These are phyloP conservation scores for Clupea harengus DNA, from an alignment of 2,113 vertebrate genomes.

Conservation along the genomic window DNA sequence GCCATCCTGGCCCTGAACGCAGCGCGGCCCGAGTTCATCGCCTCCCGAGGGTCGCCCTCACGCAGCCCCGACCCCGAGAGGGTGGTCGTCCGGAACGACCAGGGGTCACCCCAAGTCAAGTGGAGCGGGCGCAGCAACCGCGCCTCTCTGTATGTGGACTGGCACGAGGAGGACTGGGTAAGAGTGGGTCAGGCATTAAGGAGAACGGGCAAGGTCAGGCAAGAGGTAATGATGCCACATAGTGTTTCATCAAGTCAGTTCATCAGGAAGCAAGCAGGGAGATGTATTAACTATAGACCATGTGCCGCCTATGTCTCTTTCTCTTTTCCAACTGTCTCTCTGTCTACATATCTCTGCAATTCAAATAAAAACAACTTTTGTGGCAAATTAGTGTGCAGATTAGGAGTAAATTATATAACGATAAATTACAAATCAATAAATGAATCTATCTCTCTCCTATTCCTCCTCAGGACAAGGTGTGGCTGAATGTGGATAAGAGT, in stretches of 20 bases:
- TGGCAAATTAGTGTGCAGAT: too few relatives aligned
- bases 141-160: constrained; percentile 83
- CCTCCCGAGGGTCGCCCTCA: constrained; percentile 82
- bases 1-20: constrained; percentile 89
- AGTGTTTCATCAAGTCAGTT: neutral
- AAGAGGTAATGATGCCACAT: neutral
- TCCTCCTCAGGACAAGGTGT: constrained; percentile 86
- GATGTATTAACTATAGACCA: neutral
- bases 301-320: neutral
- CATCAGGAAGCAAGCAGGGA: neutral
- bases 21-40: constrained; percentile 87
- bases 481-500: constrained; percentile 96
- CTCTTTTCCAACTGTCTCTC: neutral
- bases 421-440: too few relatives aligned
- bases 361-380: too few relatives aligned
- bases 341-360: neutral
- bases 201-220: neutral
- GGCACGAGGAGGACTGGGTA: constrained; percentile 97
- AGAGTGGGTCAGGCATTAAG: constrained; percentile 34
- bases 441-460: neutral
- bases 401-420: too few relatives aligned
- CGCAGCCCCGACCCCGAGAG: constrained; percentile 81
- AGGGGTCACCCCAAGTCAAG: constrained; percentile 75
- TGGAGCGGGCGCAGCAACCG: constrained; percentile 85
- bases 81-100: constrained; percentile 84